Conservation (phyloP, 2,888 invertebrate species). For the Sympetrum striolatum region DNA sequence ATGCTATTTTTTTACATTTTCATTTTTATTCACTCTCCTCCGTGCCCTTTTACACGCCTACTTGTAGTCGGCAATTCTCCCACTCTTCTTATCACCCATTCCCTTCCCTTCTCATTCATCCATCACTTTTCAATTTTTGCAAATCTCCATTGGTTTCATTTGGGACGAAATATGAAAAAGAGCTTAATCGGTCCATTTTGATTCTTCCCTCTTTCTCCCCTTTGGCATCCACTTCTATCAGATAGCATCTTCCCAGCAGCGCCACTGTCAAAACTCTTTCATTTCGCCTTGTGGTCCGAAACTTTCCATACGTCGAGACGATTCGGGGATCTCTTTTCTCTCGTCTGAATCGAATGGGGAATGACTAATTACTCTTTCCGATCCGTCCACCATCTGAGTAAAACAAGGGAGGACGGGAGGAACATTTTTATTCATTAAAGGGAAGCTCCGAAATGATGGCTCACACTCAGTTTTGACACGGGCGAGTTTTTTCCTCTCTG, state of each 20-base stretch:
- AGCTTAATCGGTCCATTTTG: background rate
- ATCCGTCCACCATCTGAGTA: background rate
- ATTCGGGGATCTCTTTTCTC: no score
- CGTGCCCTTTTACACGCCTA: background rate
- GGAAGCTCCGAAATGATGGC: no score
- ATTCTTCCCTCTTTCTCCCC: background rate
- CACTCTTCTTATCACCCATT: background rate
- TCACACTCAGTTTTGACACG: no score
- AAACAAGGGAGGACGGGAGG: background rate
- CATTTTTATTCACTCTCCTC: background rate
- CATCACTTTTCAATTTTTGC: background rate
- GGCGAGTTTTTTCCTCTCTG: no score
- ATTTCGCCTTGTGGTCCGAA: no score
- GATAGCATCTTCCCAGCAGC: no score
- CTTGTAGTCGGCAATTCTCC: background rate
- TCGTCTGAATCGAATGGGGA: background rate
- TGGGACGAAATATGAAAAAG: background rate
- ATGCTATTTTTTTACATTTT: no score
- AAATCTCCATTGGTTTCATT: background rate
- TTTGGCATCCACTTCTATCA: no score
- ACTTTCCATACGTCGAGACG: no score
- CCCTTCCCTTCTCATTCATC: background rate
- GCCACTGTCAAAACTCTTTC: no score
- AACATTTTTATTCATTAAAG: background rate
- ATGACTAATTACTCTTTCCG: background rate